phyloP scores from a whole-genome alignment of 2,888 invertebrate genomes.

The Zaprionus obscuricornis region DNA sequence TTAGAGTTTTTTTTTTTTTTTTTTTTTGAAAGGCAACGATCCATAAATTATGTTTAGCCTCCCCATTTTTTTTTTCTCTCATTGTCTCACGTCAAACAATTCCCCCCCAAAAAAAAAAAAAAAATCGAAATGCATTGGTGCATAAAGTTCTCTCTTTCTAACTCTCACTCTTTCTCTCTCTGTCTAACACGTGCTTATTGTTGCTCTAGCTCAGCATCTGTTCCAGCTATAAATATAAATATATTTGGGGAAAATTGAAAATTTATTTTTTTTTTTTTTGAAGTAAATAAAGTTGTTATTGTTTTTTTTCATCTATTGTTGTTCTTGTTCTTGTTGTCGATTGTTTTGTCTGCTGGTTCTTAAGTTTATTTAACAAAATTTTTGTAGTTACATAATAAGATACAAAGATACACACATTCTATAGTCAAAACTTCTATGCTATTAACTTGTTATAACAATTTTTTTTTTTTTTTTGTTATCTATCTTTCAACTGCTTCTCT shows the following conservation, averaged over 20 bases:
- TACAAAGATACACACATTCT: too few relatives aligned
- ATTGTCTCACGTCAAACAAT: not conserved
- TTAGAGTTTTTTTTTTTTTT: too few relatives aligned
- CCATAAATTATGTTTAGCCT: conserved; percentile 62
- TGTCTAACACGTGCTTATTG: too few relatives aligned
- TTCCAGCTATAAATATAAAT: conserved; percentile 61
- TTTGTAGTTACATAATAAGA: too few relatives aligned
- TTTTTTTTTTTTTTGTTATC: conserved; percentile 27
- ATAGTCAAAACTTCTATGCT: conserved; percentile 10
- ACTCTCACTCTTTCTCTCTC: not conserved
- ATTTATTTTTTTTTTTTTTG: conserved; percentile 14
- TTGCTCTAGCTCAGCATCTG: conserved; percentile 13
- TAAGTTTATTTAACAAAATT: too few relatives aligned
- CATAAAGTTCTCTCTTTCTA: conserved; percentile 43
- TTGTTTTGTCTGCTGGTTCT: too few relatives aligned
- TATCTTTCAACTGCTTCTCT: conserved; percentile 55
- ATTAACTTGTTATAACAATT: too few relatives aligned
- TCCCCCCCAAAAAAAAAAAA: too few relatives aligned
- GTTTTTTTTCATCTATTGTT: not conserved
- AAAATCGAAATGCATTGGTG: conserved; percentile 32
- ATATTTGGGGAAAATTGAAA: conserved; percentile 40
- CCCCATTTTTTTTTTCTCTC: conserved; percentile 1
- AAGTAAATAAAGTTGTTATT: conserved; percentile 35
- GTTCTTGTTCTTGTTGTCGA: too few relatives aligned
- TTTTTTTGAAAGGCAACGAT: conserved; percentile 42